These are phyloP conservation scores for Hydrochoerus hydrochaeris DNA, from an alignment of 2,113 vertebrate species.

Conservation along the genomic window DNA sequence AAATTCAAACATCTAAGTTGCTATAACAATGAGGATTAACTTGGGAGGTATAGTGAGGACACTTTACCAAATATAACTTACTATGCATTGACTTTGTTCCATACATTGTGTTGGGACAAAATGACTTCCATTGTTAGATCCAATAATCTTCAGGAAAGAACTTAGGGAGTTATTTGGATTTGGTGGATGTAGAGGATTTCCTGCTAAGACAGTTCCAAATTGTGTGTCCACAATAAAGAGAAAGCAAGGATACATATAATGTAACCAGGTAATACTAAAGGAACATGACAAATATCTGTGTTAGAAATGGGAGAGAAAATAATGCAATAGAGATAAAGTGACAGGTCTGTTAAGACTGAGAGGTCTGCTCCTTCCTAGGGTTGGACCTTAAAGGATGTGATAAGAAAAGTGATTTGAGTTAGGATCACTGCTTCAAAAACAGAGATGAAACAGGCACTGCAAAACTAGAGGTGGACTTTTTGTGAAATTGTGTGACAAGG, in stretches of 20 bases:
- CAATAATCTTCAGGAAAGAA: not conserved
- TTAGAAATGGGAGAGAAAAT: not conserved
- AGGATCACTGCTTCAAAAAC: not conserved
- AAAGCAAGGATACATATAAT: not conserved
- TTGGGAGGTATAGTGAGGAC: not conserved
- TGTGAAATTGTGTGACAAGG: not conserved
- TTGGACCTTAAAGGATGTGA: not conserved
- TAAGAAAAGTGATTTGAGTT: not conserved
- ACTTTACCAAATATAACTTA: not conserved
- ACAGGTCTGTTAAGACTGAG: rapidly evolving
- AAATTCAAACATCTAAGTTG: not conserved
- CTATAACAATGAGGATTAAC: not conserved
- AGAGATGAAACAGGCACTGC: not conserved
- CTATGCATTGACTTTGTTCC: not conserved
- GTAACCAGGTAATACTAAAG: not conserved
- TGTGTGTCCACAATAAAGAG: not conserved
- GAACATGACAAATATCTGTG: not conserved
- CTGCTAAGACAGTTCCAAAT: not conserved
- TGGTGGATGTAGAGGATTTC: not conserved
- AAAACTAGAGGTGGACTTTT: not conserved
- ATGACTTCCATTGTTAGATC: not conserved
- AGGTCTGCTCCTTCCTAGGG: not conserved
- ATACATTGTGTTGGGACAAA: not conserved
- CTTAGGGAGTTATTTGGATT: not conserved
- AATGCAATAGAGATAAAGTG: not conserved